Percentiles rank a stretch among this genome's conserved stretches.
phyloP scores from a whole-genome alignment of 2,888 invertebrate genomes.

The Drosophila hamatofila region DNA sequence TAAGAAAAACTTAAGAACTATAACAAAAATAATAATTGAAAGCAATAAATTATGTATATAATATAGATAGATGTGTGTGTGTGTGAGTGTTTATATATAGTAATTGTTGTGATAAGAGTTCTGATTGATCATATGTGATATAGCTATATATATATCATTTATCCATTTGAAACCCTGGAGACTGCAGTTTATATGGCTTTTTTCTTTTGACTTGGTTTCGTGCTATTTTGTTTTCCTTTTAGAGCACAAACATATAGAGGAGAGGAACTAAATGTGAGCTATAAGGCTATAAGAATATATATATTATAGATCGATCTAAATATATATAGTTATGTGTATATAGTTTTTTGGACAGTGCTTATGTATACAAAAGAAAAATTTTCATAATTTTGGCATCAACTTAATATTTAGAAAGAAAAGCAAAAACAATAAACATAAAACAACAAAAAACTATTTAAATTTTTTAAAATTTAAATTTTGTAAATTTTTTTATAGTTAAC shows the following conservation, averaged over 20 bases:
- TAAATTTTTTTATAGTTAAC: slow-evolving; percentile 10
- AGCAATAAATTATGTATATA: slow-evolving; percentile 40
- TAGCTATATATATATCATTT: slow-evolving; percentile 13
- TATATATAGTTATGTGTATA: slow-evolving; percentile 24
- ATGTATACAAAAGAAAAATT: slow-evolving; percentile 33
- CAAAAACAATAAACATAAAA: slow-evolving; percentile 37
- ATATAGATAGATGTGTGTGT: slow-evolving; percentile 46
- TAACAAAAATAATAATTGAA: slow-evolving; percentile 62
- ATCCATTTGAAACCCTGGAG: slow-evolving; percentile 72
- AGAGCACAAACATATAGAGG: slow-evolving; percentile 31
- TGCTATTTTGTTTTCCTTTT: slow-evolving; percentile 1
- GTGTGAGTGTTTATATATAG: slow-evolving; percentile 22
- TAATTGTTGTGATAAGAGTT: slow-evolving; percentile 43
- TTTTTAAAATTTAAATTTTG: background rate
- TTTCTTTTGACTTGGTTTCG: slow-evolving; percentile 40
- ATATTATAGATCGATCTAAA: slow-evolving; percentile 39
- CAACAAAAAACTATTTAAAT: slow-evolving; percentile 1
- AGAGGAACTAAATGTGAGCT: slow-evolving; percentile 64
- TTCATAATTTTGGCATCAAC: slow-evolving; percentile 70
- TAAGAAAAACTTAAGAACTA: slow-evolving; percentile 62
- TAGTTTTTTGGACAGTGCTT: slow-evolving; percentile 42
- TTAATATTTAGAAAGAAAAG: slow-evolving; percentile 47
- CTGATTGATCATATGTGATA: slow-evolving; percentile 33
- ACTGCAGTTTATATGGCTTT: slow-evolving; percentile 59
- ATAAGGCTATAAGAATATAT: slow-evolving; percentile 31